These are phyloP conservation scores for Pelmatolapia mariae DNA, from an alignment of 2,113 vertebrate species.

Conservation along the genomic window DNA sequence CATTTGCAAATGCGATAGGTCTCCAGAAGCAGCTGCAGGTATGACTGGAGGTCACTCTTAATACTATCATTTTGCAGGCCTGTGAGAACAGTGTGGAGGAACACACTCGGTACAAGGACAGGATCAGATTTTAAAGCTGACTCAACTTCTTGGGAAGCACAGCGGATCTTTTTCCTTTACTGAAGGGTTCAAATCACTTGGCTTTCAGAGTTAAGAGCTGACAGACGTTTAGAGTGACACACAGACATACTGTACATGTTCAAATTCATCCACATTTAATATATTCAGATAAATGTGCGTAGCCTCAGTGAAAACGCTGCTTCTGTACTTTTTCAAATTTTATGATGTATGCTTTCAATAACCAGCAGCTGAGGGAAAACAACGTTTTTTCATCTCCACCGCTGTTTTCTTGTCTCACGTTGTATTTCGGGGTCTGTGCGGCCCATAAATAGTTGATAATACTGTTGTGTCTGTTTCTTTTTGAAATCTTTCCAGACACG, in stretches of 20 bases:
- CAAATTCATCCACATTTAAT: neutral
- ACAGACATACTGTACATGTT: neutral
- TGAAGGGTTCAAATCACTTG: neutral
- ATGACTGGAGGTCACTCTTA: constrained; percentile 3
- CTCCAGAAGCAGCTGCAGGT: neutral
- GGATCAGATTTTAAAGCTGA: constrained; percentile 18
- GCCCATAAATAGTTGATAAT: neutral
- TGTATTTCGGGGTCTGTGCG: neutral
- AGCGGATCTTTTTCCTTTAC: neutral
- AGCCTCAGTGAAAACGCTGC: neutral
- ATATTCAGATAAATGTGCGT: neutral
- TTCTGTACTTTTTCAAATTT: neutral
- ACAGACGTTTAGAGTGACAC: neutral
- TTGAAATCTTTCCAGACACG: neutral
- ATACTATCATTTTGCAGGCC: neutral
- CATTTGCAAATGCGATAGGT: neutral
- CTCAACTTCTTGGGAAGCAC: neutral
- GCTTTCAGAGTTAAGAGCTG: neutral
- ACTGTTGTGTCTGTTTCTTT: neutral
- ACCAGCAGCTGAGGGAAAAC: neutral
- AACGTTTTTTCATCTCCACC: neutral
- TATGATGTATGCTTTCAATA: neutral
- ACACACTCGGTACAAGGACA: neutral
- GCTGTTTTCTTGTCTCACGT: neutral
- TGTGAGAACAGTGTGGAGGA: neutral